phyloP scores from a whole-genome alignment of 2,888 invertebrate genomes.

The Cancer borealis region DNA sequence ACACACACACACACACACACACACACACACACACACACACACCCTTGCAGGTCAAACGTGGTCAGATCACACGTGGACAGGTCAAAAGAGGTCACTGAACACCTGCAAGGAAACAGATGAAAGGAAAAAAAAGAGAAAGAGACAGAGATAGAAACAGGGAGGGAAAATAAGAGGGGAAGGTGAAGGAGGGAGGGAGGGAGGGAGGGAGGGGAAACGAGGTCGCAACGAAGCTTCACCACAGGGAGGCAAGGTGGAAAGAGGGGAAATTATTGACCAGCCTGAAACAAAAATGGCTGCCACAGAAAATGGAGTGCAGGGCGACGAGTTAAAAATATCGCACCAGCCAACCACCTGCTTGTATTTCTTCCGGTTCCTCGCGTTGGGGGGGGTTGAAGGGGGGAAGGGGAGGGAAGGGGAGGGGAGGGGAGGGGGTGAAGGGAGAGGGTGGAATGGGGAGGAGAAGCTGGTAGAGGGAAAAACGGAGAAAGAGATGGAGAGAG shows the following conservation, averaged over 20 bases:
- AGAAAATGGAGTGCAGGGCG: neutral
- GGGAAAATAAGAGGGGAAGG: neutral
- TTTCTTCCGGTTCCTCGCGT: slow-evolving; percentile 9
- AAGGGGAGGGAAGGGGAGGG: neutral
- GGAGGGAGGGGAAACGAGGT: neutral
- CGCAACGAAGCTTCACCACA: neutral
- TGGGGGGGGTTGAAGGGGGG: neutral
- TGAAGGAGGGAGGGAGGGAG: neutral
- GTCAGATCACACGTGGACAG: neutral
- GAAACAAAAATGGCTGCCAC: neutral
- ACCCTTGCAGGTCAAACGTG: neutral
- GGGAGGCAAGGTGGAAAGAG: neutral
- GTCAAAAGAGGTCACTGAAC: neutral
- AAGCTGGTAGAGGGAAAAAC: neutral
- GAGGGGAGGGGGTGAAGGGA: neutral
- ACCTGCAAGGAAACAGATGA: neutral
- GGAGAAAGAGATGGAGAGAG: neutral
- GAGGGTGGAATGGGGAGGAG: neutral
- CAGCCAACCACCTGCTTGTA: slow-evolving; percentile 34
- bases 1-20: neutral
- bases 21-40: neutral
- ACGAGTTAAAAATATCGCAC: neutral
- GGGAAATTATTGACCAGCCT: slow-evolving; percentile 1
- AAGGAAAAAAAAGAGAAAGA: neutral
- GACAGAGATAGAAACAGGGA: neutral